Base-by-base conservation (phyloP, 2,888 invertebrate species). In the Cotesia congregata region DNA sequence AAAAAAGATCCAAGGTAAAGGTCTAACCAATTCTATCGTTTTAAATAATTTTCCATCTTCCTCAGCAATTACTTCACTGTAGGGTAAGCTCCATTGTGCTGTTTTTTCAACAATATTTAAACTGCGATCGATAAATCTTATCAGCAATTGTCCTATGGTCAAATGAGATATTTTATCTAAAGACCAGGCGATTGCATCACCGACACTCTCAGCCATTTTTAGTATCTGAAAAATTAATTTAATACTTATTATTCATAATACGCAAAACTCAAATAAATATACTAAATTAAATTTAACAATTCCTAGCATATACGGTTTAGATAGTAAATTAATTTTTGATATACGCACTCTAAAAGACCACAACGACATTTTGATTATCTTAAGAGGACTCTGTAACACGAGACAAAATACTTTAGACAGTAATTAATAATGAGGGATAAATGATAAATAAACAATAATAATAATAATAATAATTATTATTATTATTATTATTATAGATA, bases 1-100 rank as follows among this genome's bases (percentile, higher is more conserved):
- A 83, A 93, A 93, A 61, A 92, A 88, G 39, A 92, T 84, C 93
- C 93, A 93, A 0, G 92, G 92, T 73, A 93, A 83, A 0, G 93
- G 93, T 40, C 92, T 90, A n/a, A 92, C 90, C 72, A 92, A 84
- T 83, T 91, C 91, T 0, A 90, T 89, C 74, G 90, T 90, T 0
- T 90, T 90, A 1, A 83, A 85, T 1, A 83, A 9, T 73, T 87
- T 87, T 40, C 85, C 86, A 76, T 90, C 89, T n/a, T 92, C 92
- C 77, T 92, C 92, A 92, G 87, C 1, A 6, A 67, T 17, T 1
- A 81, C 67, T 76, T 85, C 85, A 5, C 83, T 80, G n/a, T 60
- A 5, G 0, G 92, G 92, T 40, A 92, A 90, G 6, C 92, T 92
- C 93, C 93, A 93, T 76, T 91, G 89, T 0, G 91, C 90, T 40